Percentiles rank a stretch among this genome's conserved stretches.
Evolutionary conservation across 2,888 invertebrate genomes (phyloP).

Genomic region (Sarcophaga caerulescens): DNA sequence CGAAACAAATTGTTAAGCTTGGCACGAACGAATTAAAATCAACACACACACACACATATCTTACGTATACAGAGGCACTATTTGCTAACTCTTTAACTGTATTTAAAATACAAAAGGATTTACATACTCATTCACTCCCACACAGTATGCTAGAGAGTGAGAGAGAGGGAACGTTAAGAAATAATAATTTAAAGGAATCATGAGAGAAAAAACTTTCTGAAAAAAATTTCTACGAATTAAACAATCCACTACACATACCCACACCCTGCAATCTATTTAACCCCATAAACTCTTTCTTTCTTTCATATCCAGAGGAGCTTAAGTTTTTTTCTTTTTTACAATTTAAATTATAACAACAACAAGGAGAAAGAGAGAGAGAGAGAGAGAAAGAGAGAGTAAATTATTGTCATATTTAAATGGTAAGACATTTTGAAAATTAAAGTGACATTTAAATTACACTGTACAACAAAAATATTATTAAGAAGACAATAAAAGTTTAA

Average conservation of each 20-base stretch:
- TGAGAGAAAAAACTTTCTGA: too few species aligned
- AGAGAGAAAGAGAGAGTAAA: neutral
- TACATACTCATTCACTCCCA: conserved; percentile 1
- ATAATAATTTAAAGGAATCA: too few species aligned
- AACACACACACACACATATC: conserved; percentile 38
- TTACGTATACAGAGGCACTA: conserved; percentile 1
- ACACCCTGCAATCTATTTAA: neutral
- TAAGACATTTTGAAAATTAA: conserved; percentile 37
- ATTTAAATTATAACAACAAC: conserved; percentile 50
- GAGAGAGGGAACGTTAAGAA: too few species aligned
- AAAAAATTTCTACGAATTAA: conserved; percentile 30
- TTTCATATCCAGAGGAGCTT: neutral
- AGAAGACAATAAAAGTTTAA: conserved; percentile 13
- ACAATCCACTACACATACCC: conserved; percentile 31
- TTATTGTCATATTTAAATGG: conserved; percentile 56
- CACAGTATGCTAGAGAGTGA: neutral
- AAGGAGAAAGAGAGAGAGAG: neutral
- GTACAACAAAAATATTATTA: neutral
- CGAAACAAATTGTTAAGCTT: conserved; percentile 78
- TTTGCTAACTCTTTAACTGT: conserved; percentile 5
- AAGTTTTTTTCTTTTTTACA: conserved; percentile 30
- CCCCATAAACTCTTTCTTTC: neutral
- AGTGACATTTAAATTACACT: conserved; percentile 63
- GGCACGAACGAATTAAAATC: conserved; percentile 55
- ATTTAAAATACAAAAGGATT: neutral